Conservation (phyloP, 2,888 invertebrate genomes). For the Synergus gifuensis region DNA sequence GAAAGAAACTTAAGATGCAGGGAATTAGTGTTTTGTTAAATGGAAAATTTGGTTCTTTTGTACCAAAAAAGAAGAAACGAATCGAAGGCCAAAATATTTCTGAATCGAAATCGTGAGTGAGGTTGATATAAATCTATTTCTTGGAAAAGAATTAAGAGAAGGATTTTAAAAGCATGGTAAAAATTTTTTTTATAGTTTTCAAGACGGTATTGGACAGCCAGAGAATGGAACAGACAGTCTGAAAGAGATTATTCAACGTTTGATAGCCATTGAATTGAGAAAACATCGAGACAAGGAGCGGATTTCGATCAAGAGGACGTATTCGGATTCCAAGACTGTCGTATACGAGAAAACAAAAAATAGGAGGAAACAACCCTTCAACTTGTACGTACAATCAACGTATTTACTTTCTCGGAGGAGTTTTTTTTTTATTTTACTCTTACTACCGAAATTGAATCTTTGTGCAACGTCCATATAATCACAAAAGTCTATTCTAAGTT, state of each 20-base stretch:
- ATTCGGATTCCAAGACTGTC: slow-evolving; percentile 51
- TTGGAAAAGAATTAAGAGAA: not conserved
- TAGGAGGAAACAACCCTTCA: slow-evolving; percentile 6
- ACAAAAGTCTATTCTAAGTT: not conserved
- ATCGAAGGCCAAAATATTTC: not conserved
- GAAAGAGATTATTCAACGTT: slow-evolving; percentile 47
- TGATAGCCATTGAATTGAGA: slow-evolving; percentile 52
- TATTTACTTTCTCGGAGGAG: slow-evolving; percentile 1
- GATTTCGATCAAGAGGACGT: slow-evolving; percentile 45
- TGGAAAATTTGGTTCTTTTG: not conserved
- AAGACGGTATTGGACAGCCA: not conserved
- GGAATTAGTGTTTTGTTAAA: not conserved
- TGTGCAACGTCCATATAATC: not conserved
- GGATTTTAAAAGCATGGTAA: not conserved
- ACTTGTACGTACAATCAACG: slow-evolving; percentile 28
- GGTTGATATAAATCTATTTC: not conserved
- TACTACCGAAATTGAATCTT: not conserved
- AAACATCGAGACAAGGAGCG: slow-evolving; percentile 48
- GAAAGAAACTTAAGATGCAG: not conserved
- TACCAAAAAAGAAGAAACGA: not conserved
- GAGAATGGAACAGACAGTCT: not conserved
- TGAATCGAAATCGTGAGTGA: not conserved
- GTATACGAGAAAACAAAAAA: slow-evolving; percentile 18
- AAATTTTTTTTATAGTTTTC: not conserved
- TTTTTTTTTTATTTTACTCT: not conserved